phyloP scores from a whole-genome alignment of 2,113 vertebrate genomes.

The Thermophis baileyi region DNA sequence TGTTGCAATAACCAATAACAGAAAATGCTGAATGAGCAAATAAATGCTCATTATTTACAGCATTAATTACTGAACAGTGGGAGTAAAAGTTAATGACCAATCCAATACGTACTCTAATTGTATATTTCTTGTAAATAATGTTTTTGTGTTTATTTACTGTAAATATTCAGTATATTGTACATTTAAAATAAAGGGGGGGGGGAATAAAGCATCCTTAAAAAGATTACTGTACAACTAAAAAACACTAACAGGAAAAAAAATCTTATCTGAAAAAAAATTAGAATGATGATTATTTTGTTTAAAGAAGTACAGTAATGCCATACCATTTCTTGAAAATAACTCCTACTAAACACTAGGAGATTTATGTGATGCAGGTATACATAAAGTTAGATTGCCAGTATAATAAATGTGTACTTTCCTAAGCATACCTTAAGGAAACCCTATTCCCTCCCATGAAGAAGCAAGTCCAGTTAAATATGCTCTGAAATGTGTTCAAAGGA shows the following conservation, averaged over 20 bases:
- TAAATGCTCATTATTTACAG: background rate
- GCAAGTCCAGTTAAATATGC: background rate
- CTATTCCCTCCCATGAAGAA: background rate
- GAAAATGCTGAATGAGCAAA: background rate
- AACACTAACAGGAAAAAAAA: background rate
- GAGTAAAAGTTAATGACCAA: background rate
- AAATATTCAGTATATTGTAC: background rate
- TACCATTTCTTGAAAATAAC: background rate
- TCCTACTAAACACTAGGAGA: background rate
- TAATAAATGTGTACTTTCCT: background rate
- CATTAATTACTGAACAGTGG: background rate
- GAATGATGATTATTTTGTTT: background rate
- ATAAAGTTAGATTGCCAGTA: background rate
- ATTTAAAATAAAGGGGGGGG: background rate
- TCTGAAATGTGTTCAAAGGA: background rate
- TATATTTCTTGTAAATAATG: background rate
- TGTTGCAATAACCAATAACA: background rate
- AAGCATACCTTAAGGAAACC: background rate
- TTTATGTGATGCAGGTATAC: background rate
- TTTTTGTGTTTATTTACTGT: too few species aligned
- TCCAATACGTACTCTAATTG: background rate
- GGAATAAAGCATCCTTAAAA: background rate
- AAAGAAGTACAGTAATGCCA: background rate
- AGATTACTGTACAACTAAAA: background rate
- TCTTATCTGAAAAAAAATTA: background rate